Conservation (phyloP, 2,113 vertebrate species). For the Dendrocopos noguchii region DNA sequence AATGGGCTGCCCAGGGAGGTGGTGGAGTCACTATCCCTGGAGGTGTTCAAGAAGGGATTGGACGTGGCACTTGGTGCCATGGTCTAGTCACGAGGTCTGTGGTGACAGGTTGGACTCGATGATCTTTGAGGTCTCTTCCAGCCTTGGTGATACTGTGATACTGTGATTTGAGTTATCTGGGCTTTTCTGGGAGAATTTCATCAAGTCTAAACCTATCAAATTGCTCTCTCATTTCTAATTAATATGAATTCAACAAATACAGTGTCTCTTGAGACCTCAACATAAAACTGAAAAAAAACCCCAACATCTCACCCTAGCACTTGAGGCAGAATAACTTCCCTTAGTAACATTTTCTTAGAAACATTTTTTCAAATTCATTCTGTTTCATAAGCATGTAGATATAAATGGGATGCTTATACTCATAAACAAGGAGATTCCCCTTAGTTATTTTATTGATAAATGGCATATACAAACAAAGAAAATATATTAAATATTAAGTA, state of each 20-base stretch:
- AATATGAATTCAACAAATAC: slow-evolving; percentile 17
- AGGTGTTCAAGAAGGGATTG: no score
- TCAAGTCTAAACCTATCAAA: slow-evolving; percentile 1
- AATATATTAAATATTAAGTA: background rate
- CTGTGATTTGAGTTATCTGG: background rate
- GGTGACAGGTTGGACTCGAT: no score
- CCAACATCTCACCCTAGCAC: background rate
- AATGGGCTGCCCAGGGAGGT: no score
- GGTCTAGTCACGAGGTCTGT: no score
- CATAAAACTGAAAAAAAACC: background rate
- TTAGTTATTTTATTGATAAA: background rate
- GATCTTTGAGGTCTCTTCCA: no score
- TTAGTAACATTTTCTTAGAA: background rate
- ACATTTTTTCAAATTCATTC: background rate
- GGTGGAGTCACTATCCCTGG: no score
- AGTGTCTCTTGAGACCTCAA: background rate
- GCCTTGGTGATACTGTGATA: no score
- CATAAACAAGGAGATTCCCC: background rate
- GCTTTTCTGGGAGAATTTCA: slow-evolving; percentile 13
- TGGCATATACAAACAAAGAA: background rate
- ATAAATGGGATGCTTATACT: background rate
- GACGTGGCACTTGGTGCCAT: no score
- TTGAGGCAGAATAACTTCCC: background rate
- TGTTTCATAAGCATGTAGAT: background rate
- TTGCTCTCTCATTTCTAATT: slow-evolving; percentile 15